These are phyloP conservation scores for Nomada flava DNA, from an alignment of 2,888 invertebrate species.

Conservation along the genomic window DNA sequence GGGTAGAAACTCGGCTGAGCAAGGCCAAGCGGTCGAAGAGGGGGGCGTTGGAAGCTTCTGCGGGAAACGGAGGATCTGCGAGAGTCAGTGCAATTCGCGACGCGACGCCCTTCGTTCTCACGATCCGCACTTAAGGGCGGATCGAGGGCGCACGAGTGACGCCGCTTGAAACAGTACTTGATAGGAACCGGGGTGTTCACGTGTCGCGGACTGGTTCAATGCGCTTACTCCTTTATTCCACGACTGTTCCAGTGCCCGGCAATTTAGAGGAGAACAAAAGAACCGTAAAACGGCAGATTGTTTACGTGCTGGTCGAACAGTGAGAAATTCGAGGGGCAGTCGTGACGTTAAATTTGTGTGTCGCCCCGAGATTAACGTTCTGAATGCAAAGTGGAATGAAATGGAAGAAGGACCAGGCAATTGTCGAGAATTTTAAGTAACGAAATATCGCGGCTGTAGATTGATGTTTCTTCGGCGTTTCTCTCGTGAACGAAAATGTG, in stretches of 20 bases:
- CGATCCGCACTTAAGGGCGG: slow-evolving; percentile 53
- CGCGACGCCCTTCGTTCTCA: slow-evolving; percentile 75
- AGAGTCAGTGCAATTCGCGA: slow-evolving; percentile 81
- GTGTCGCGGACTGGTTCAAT: neutral
- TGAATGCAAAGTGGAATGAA: neutral
- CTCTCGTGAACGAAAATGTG: slow-evolving; percentile 15
- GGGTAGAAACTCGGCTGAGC: slow-evolving; percentile 55
- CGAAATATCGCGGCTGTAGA: neutral
- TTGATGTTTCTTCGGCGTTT: neutral
- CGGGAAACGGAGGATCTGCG: slow-evolving; percentile 77
- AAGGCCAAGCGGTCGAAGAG: slow-evolving; percentile 53
- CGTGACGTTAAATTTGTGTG: neutral
- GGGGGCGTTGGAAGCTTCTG: slow-evolving; percentile 72
- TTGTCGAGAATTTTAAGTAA: neutral
- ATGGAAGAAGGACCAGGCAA: neutral
- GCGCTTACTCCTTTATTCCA: neutral
- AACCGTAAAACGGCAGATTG: neutral
- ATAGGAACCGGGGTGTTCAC: slow-evolving; percentile 12
- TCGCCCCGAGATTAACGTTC: neutral
- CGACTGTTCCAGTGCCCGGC: slow-evolving; percentile 32
- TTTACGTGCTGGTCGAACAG: slow-evolving; percentile 12
- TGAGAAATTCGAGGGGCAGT: neutral
- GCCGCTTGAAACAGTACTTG: slow-evolving; percentile 10
- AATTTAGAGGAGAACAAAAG: neutral
- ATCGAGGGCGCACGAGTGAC: slow-evolving; percentile 52